Conservation (phyloP, 2,797 vertebrate genomes). For the Philypnodon macrostomus region DNA sequence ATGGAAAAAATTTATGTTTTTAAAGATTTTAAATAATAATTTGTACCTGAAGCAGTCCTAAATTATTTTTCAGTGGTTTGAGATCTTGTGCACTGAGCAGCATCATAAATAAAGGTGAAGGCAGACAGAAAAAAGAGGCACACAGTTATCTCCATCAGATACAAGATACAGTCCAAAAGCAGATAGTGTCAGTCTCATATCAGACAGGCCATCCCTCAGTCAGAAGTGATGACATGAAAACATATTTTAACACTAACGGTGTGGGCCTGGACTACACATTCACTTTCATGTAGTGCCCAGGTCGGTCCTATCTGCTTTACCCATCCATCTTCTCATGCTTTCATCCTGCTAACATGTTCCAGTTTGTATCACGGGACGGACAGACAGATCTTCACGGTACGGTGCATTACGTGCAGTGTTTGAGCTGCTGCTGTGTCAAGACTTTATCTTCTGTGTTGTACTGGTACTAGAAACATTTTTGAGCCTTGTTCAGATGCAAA, state of each 20-base stretch:
- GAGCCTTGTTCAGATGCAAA: neutral
- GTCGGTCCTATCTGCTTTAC: conserved; percentile 41
- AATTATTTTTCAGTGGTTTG: conserved; percentile 28
- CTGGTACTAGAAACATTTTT: neutral
- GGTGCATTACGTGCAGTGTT: neutral
- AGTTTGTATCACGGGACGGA: conserved; percentile 22
- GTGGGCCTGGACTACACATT: conserved; percentile 16
- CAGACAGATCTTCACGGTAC: conserved; percentile 12
- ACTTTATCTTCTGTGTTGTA: neutral
- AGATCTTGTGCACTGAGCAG: conserved; percentile 22
- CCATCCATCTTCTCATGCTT: conserved; percentile 45
- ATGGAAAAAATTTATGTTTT: too few relatives aligned
- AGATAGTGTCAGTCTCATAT: conserved; percentile 56
- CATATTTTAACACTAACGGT: conserved; percentile 43
- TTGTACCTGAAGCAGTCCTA: conserved; percentile 25
- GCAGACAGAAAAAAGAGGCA: conserved; percentile 27
- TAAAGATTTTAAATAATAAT: too few relatives aligned
- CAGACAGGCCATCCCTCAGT: conserved; percentile 38
- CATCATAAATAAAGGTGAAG: conserved; percentile 22
- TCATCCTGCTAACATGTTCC: conserved; percentile 44
- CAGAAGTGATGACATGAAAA: conserved; percentile 50
- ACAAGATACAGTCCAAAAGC: conserved; percentile 38
- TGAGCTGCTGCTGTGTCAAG: conserved; percentile 5
- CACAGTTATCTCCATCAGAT: conserved; percentile 69
- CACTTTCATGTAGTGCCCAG: conserved; percentile 58